Conservation (phyloP, 2,888 invertebrate species). For the Parascotia fuliginaria region DNA sequence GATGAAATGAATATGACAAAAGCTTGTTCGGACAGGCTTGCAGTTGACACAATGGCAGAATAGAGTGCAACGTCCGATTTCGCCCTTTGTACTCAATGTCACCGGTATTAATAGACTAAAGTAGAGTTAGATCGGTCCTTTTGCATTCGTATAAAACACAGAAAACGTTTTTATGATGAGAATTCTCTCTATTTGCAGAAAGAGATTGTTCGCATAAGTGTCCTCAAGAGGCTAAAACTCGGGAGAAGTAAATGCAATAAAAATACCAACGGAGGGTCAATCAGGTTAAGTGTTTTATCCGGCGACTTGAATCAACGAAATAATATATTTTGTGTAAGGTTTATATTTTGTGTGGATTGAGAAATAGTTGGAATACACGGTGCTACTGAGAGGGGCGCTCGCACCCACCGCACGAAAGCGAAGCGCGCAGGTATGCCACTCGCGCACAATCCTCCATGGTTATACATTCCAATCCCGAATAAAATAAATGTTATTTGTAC, state of each 20-base stretch:
- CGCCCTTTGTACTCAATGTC: constrained; percentile 32
- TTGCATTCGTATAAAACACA: constrained; percentile 40
- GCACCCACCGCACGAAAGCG: constrained; percentile 10
- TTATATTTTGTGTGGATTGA: constrained; percentile 64
- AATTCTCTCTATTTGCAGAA: constrained; percentile 46
- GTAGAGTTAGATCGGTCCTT: constrained; percentile 32
- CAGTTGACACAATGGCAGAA: constrained; percentile 28
- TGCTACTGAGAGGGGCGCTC: constrained; percentile 10
- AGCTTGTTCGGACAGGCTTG: constrained; percentile 22
- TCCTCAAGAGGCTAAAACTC: constrained; percentile 55
- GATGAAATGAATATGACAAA: constrained; percentile 29
- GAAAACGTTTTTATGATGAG: constrained; percentile 50
- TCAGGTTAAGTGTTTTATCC: constrained; percentile 78
- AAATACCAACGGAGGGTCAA: constrained; percentile 76
- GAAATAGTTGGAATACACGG: constrained; percentile 64
- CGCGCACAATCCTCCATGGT: constrained; percentile 21
- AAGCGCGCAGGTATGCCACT: constrained; percentile 30
- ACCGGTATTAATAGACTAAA: constrained; percentile 36
- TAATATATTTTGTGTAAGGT: constrained; percentile 69
- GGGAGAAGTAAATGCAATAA: constrained; percentile 65
- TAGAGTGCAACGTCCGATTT: constrained; percentile 39
- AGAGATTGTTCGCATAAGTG: constrained; percentile 53
- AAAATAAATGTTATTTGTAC: constrained; percentile 32
- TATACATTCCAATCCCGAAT: constrained; percentile 37
- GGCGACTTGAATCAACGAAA: constrained; percentile 56